A percentile compares a stretch with the other conserved stretches of the same genome.
Conservation (phyloP, 2,113 vertebrate genomes). For the Malurus melanocephalus region DNA sequence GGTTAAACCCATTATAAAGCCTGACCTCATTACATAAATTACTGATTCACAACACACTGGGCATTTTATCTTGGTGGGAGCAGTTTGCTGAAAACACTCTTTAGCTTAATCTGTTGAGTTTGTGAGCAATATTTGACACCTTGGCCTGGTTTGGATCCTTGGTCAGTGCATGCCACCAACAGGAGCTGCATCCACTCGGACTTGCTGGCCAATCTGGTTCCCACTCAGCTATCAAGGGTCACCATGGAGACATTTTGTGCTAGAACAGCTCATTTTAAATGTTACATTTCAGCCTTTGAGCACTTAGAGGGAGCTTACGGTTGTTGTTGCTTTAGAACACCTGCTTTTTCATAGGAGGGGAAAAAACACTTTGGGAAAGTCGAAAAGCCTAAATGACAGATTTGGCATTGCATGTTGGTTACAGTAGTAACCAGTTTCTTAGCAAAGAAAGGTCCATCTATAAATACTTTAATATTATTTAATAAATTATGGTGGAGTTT, state of each 20-base stretch:
- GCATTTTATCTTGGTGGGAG: not conserved
- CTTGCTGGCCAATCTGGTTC: conserved; percentile 59
- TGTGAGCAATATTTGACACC: not conserved
- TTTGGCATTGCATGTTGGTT: conserved; percentile 44
- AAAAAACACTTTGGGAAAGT: conserved; percentile 50
- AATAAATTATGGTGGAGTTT: conserved; percentile 65
- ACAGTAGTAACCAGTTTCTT: not conserved
- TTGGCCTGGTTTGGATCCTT: conserved; percentile 49
- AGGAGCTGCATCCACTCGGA: conserved; percentile 62
- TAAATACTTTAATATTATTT: conserved; percentile 69
- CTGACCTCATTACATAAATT: conserved; percentile 1
- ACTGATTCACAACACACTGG: not conserved
- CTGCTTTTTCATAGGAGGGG: conserved; percentile 69
- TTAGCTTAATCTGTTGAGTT: conserved; percentile 43
- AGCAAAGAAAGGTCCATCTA: conserved; percentile 41
- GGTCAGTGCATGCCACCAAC: conserved; percentile 71
- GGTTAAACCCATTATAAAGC: not conserved
- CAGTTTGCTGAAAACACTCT: conserved; percentile 40
- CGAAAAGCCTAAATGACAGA: conserved; percentile 52
- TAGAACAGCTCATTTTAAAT: conserved; percentile 65
- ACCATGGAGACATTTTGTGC: conserved; percentile 72
- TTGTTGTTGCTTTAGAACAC: conserved; percentile 72
- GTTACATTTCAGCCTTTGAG: conserved; percentile 74
- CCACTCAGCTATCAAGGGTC: conserved; percentile 66
- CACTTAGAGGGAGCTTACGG: conserved; percentile 66